phyloP scores from a whole-genome alignment of 2,888 invertebrate genomes.

The Neoitamus cyanurus region DNA sequence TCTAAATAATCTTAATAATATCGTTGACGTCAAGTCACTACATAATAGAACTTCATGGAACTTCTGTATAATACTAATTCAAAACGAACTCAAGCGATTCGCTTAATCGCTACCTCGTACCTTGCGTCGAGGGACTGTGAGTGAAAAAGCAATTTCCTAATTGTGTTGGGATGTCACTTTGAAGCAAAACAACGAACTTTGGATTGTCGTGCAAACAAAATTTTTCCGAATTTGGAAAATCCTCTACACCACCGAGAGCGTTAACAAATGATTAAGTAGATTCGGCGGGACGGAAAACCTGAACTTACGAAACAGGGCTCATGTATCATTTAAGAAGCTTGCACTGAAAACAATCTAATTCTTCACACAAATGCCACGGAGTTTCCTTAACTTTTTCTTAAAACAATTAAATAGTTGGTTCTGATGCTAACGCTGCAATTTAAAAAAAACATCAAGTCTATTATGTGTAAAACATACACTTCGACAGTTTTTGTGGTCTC shows the following conservation, averaged over 20 bases:
- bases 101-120: not conserved
- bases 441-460: not conserved
- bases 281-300: not conserved
- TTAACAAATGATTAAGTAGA: not conserved
- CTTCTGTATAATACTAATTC: not conserved
- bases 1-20: too few relatives aligned
- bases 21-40: too few relatives aligned
- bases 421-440: not conserved
- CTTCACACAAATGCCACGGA: not conserved
- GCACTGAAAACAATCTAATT: conserved; percentile 42
- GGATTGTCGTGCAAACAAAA: not conserved
- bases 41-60: not conserved
- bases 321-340: conserved; percentile 47
- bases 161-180: not conserved
- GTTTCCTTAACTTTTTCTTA: not conserved
- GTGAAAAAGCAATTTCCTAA: conserved; percentile 26
- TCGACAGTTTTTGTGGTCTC: not conserved
- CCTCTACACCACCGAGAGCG: not conserved
- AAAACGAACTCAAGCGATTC: not conserved
- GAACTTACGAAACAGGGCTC: conserved; percentile 35
- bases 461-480: not conserved
- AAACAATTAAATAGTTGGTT: conserved; percentile 9
- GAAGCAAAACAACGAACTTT: not conserved
- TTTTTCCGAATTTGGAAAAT: not conserved
- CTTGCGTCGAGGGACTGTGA: not conserved